Evolutionary conservation across 2,888 invertebrate species (phyloP).

Genomic region (Drosophila cognata): DNA sequence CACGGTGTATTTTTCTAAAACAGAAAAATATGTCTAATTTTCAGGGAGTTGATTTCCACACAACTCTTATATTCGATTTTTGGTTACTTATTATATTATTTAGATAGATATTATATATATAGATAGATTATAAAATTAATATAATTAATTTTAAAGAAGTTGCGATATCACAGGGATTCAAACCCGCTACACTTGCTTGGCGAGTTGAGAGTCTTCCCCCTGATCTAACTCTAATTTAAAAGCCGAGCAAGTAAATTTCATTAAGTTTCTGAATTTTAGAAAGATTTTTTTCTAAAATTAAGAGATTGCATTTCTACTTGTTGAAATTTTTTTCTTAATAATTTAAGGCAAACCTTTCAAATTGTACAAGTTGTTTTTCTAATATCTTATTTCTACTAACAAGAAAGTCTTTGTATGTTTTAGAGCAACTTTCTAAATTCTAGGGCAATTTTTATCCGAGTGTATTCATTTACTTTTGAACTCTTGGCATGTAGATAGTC

Average conservation of each 20-base stretch:
- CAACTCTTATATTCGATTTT: too few relatives aligned
- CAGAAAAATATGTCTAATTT: too few relatives aligned
- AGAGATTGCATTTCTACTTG: background rate
- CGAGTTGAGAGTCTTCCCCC: background rate
- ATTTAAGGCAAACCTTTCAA: background rate
- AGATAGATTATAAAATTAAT: too few relatives aligned
- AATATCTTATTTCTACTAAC: background rate
- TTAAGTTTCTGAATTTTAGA: background rate
- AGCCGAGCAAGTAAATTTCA: background rate
- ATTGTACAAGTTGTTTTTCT: background rate
- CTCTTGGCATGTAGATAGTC: conserved; percentile 85
- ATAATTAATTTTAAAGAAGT: too few relatives aligned
- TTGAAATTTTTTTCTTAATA: background rate
- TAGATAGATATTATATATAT: too few relatives aligned
- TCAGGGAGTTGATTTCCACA: too few relatives aligned
- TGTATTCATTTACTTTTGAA: conserved; percentile 81
- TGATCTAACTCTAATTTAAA: background rate
- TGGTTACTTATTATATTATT: too few relatives aligned
- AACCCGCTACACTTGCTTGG: too few relatives aligned
- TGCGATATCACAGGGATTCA: too few relatives aligned
- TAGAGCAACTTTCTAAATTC: background rate
- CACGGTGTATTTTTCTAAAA: too few relatives aligned
- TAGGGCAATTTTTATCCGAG: background rate
- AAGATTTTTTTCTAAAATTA: background rate
- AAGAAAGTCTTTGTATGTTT: background rate